phyloP scores from a whole-genome alignment of 2,888 invertebrate species.

The Teleogryllus oceanicus region DNA sequence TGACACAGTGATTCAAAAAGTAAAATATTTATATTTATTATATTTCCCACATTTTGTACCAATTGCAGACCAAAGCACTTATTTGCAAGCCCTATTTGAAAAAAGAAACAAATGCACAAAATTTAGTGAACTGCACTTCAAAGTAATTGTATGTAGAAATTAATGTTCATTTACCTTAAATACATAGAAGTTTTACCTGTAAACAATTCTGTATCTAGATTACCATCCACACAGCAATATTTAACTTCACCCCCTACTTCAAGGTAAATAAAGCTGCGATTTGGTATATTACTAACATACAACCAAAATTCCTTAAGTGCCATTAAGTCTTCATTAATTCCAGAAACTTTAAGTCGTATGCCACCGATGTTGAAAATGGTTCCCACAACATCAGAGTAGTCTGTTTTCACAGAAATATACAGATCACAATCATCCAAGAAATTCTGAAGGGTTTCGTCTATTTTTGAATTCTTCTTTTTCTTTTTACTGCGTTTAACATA shows the following conservation, averaged over 20 bases:
- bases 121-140: slow-evolving; percentile 23
- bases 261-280: slow-evolving; percentile 26
- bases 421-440: slow-evolving; percentile 22
- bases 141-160: slow-evolving; percentile 40
- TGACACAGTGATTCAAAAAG: slow-evolving; percentile 23
- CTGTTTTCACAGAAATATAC: slow-evolving; percentile 20
- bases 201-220: slow-evolving; percentile 24
- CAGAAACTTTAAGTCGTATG: not conserved
- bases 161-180: not conserved
- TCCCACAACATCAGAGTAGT: not conserved
- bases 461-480: not conserved
- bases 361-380: not conserved
- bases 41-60: not conserved
- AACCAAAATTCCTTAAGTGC: slow-evolving; percentile 27
- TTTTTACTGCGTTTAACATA: not conserved
- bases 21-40: slow-evolving; percentile 21
- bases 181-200: slow-evolving; percentile 23
- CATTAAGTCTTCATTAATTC: not conserved
- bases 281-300: slow-evolving; percentile 24
- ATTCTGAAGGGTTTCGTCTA: slow-evolving; percentile 18
- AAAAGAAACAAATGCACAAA: not conserved
- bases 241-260: slow-evolving; percentile 20
- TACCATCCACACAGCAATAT: slow-evolving; percentile 23
- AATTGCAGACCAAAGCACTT: slow-evolving; percentile 22
- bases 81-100: slow-evolving; percentile 19